Percentiles rank a stretch among this genome's conserved stretches.
Evolutionary conservation across 1,140 invertebrate species (phyloP).

Genomic region (Hyposmocoma kahamanoa): DNA sequence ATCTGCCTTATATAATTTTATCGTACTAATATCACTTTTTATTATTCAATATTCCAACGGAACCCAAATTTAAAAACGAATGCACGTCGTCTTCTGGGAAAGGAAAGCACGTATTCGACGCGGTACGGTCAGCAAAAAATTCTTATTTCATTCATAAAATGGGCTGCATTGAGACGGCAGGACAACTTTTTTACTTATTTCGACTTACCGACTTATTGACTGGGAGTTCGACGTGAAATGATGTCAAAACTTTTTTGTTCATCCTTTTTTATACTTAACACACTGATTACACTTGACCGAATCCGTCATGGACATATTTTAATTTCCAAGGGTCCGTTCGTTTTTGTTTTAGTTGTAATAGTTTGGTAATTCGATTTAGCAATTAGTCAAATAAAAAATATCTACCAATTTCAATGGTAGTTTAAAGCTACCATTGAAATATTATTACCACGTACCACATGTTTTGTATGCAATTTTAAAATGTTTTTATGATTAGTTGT

Average conservation of each 20-base stretch:
- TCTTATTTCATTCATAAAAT: constrained; percentile 72
- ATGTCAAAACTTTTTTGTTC: constrained; percentile 50
- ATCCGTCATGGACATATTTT: constrained; percentile 30
- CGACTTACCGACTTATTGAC: constrained; percentile 28
- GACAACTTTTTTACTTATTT: constrained; percentile 32
- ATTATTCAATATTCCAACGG: too few relatives aligned
- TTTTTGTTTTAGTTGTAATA: neutral
- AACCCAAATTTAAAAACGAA: constrained; percentile 55
- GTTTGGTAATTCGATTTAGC: too few relatives aligned
- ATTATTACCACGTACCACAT: too few relatives aligned
- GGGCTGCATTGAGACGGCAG: constrained; percentile 56
- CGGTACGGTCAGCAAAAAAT: constrained; percentile 61
- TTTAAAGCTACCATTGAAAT: too few relatives aligned
- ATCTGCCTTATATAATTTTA: too few relatives aligned
- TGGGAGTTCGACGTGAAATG: constrained; percentile 56
- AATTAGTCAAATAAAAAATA: too few relatives aligned
- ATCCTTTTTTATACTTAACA: constrained; percentile 46
- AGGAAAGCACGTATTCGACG: constrained; percentile 71
- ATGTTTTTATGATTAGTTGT: too few relatives aligned
- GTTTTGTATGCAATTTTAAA: too few relatives aligned
- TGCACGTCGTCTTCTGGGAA: constrained; percentile 56
- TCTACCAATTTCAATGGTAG: too few relatives aligned
- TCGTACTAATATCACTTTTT: too few relatives aligned
- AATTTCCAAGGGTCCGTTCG: constrained; percentile 13
- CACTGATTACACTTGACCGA: constrained; percentile 53